These are phyloP conservation scores for Caerostris darwini DNA, from an alignment of 1,140 invertebrate species.

Conservation along the genomic window DNA sequence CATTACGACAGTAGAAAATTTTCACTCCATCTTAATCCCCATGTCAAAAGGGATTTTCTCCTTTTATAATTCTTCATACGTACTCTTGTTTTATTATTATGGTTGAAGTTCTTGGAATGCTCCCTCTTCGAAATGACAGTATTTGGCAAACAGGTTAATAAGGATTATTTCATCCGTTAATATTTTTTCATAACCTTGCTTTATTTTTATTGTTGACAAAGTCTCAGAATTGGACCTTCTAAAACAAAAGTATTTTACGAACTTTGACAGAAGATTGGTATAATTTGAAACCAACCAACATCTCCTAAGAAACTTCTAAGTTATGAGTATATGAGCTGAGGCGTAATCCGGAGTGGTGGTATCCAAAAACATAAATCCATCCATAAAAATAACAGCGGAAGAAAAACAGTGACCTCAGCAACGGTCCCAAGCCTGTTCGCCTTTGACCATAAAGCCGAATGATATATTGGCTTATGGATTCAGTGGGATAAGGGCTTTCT, in stretches of 20 bases:
- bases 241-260: background rate
- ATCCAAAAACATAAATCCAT: conserved; percentile 13
- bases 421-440: background rate
- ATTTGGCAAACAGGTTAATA: no score
- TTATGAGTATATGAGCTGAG: background rate
- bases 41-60: no score
- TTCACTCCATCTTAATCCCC: no score
- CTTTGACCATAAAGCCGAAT: conserved; percentile 23
- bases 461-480: conserved; percentile 40
- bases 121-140: no score
- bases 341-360: background rate
- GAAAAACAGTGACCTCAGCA: conserved; percentile 27
- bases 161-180: no score
- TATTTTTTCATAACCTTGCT: no score
- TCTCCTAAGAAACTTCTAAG: background rate
- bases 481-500: background rate
- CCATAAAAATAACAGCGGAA: conserved; percentile 18
- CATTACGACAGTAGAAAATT: no score
- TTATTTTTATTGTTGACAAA: no score
- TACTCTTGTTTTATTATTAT: no score
- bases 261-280: background rate
- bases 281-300: background rate
- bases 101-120: no score
- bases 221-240: background rate
- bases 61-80: no score